Base-by-base conservation (phyloP, 2,888 invertebrate genomes). In the Drosophila pullipes region DNA sequence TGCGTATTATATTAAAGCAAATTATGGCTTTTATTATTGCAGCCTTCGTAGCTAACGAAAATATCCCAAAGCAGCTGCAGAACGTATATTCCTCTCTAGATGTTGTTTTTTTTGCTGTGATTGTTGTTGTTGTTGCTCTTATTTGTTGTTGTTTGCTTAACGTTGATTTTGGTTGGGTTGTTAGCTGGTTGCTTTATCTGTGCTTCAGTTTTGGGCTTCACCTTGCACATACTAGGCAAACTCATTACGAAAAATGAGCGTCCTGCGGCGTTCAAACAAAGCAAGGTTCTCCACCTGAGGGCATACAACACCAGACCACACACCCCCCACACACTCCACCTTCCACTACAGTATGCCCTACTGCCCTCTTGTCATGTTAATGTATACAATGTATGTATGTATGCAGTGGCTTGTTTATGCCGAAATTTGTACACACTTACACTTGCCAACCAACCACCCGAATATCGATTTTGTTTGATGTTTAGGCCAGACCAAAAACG, bases 401-500 rank as follows among this genome's bases (percentile, higher is more conserved):
- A 44, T 47, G 47, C 58, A 75, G 47, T 76, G 73, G 78, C 87
- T 85, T 85, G 90, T 80, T 90, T 82, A 90, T 88, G 83, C 90
- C 90, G 60, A 85, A 90, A 82, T 85, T 88, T 83, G 88, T 68
- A 70, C 64, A 67, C 55, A 55, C 68, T 52, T 50, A 55, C 62
- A 52, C 31, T 16, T 16, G 13, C 9, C 47, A 47, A 47, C 22
- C 16, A 47, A 47, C 78, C 88, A 67, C 85, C 90, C 83, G 75
- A 63, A 87, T 91, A 91, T 87, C 90, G 87, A 87, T 87, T 87
- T 87, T 87, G 91, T 87, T 87, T 87, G 90, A 91, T 87, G 87
- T 89, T 87, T 91, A 77, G 78, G 74, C 73, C 67, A 69, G 47
- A 49, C 57, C 69, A 68, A 72, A 72, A 76, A 71, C 61, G 69